Evolutionary conservation across 1,140 invertebrate genomes (phyloP).

Genomic region (Bombus vancouverensis): DNA sequence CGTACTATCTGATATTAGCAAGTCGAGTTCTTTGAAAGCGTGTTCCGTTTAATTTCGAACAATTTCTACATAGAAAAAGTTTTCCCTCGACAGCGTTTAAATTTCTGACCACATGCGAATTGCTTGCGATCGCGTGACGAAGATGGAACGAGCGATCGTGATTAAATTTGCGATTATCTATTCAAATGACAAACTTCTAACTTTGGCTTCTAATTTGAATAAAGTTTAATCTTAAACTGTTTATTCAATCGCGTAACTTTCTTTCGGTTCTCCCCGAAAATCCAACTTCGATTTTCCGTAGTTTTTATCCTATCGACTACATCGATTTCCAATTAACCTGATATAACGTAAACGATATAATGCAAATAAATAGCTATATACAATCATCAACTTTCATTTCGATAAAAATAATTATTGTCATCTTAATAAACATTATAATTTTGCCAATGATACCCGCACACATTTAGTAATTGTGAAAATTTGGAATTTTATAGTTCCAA

Average conservation of each 20-base stretch:
- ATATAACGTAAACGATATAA: too few species aligned
- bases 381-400: too few species aligned
- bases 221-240: not conserved
- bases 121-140: not conserved
- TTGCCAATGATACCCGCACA: too few species aligned
- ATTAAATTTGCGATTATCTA: not conserved
- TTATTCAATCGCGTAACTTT: too few species aligned
- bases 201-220: not conserved
- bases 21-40: not conserved
- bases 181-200: not conserved
- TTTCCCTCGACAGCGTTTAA: not conserved
- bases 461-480: too few species aligned
- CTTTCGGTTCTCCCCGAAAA: too few species aligned
- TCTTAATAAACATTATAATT: too few species aligned
- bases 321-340: too few species aligned
- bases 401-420: too few species aligned
- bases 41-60: not conserved
- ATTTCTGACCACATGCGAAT: not conserved
- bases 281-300: too few species aligned
- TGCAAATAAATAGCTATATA: too few species aligned
- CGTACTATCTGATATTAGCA: not conserved
- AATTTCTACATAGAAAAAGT: not conserved
- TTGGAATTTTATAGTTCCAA: not conserved
- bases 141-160: not conserved
- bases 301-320: too few species aligned